These are phyloP conservation scores for Acholoe squamosa DNA, from an alignment of 2,888 invertebrate genomes.

Conservation along the genomic window DNA sequence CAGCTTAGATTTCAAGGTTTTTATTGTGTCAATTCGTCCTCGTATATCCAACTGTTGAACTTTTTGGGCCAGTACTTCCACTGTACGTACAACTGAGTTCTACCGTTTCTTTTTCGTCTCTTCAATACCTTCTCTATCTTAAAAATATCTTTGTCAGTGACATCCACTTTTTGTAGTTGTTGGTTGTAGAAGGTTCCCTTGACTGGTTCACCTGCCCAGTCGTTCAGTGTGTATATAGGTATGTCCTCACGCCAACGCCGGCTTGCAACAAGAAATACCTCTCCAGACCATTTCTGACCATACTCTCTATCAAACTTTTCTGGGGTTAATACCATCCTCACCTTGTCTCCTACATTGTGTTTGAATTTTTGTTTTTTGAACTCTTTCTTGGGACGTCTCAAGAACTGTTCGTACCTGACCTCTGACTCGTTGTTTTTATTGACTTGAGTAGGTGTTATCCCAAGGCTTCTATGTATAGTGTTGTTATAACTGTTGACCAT, in stretches of 20 bases:
- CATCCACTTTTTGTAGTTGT: not conserved
- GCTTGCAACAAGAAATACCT: not conserved
- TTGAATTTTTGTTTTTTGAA: not conserved
- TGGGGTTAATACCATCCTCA: not conserved
- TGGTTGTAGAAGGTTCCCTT: slow-evolving; percentile 14
- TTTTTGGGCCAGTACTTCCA: not conserved
- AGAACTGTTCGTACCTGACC: not conserved
- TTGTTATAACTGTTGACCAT: not conserved
- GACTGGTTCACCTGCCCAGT: slow-evolving; percentile 15
- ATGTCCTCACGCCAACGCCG: not conserved
- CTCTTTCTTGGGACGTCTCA: not conserved
- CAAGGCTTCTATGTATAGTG: not conserved
- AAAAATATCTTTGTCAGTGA: not conserved
- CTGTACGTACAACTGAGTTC: not conserved
- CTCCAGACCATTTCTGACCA: not conserved
- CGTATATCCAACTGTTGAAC: not conserved
- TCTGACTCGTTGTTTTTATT: not conserved
- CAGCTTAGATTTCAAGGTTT: no score
- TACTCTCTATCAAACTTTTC: not conserved
- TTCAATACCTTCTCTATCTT: slow-evolving; percentile 27
- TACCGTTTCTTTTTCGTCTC: not conserved
- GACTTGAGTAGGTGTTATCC: not conserved
- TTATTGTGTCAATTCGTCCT: not conserved
- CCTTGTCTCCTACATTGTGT: not conserved
- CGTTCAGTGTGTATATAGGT: not conserved